Evolutionary conservation across 2,113 vertebrate species (phyloP), one percentile per base, ranked within the genome.

Genomic region (Otis tarda): DNA sequence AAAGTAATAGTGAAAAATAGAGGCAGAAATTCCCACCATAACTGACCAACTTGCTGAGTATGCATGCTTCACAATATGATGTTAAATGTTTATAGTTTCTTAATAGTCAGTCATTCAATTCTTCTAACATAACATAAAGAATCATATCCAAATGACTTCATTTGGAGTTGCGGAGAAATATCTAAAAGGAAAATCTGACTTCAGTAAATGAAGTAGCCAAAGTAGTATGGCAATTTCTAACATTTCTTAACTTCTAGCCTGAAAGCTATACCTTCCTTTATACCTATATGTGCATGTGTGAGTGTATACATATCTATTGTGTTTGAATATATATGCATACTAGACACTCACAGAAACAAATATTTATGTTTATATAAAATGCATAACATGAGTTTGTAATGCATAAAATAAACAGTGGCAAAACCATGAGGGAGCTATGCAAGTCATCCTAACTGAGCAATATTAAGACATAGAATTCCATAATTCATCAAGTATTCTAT

Each of bases 371-470:
- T 57, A 57, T 57, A 76, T 84, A 85, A 94, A 89, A 91, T 43
- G 28, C 23, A 19, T 65, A 93, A 39, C 14, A 25, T 57, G 61
- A 82, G 6, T 76, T 93, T 82, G 49, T 25, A 91, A 90, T 13
- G 18, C 53, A 59, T 69, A 93, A 75, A 94, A 94, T n/a, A 63
- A 94, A 81, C 33, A 76, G 82, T 57, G 31, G 37, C 35, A 94
- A 93, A 95, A 74, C 50, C 84, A 83, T 22, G 61, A 94, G 55
- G 63, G 63, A 94, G 50, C 52, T 70, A n/a, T 70, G 45, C 55
- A 93, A 94, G 67, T 80, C 75, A 90, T 74, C 67, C 50, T 73
- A 83, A 96, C 24, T 74, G 70, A 90, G 87, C n/a, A 90, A 93
- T 65, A 94, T 87, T 73, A 80, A 93, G 67, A 22, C 17, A 77